Evolutionary conservation across 2,888 invertebrate species (phyloP).

Genomic region (Pheosia gnoma): DNA sequence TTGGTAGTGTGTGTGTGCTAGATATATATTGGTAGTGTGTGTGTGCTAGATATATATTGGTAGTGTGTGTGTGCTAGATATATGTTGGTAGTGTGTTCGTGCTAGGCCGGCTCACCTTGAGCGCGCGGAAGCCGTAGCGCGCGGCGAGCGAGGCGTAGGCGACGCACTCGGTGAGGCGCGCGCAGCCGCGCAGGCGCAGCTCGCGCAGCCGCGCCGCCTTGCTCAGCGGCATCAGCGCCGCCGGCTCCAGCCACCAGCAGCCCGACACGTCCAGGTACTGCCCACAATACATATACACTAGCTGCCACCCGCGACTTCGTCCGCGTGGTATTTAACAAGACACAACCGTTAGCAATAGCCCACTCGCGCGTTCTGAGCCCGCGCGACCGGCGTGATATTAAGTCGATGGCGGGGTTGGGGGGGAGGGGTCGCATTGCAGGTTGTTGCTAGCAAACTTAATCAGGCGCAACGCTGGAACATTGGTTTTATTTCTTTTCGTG

Average conservation of each 20-base stretch:
- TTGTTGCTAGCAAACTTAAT: too few species aligned
- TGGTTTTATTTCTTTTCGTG: too few species aligned
- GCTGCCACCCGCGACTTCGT: too few species aligned
- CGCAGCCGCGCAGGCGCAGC: slow-evolving; percentile 86
- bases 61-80: neutral
- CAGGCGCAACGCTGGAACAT: too few species aligned
- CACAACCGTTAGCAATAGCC: too few species aligned
- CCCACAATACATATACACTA: neutral
- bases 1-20: neutral
- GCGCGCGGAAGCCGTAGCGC: slow-evolving; percentile 86
- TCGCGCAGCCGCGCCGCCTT: slow-evolving; percentile 86
- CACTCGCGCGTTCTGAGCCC: too few species aligned
- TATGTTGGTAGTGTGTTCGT: neutral
- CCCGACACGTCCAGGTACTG: slow-evolving; percentile 88
- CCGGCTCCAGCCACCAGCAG: slow-evolving; percentile 90
- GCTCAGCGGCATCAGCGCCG: slow-evolving; percentile 88
- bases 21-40: too few species aligned
- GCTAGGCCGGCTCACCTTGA: slow-evolving; percentile 70
- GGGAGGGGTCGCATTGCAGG: too few species aligned
- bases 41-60: neutral
- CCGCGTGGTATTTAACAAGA: too few species aligned
- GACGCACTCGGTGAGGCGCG: slow-evolving; percentile 87
- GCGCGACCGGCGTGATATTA: too few species aligned
- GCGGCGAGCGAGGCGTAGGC: slow-evolving; percentile 91
- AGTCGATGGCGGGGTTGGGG: too few species aligned